A percentile compares a stretch with the other conserved stretches of the same genome.
Evolutionary conservation across 2,113 vertebrate genomes (phyloP).

Genomic region (Gracilinanus agilis): DNA sequence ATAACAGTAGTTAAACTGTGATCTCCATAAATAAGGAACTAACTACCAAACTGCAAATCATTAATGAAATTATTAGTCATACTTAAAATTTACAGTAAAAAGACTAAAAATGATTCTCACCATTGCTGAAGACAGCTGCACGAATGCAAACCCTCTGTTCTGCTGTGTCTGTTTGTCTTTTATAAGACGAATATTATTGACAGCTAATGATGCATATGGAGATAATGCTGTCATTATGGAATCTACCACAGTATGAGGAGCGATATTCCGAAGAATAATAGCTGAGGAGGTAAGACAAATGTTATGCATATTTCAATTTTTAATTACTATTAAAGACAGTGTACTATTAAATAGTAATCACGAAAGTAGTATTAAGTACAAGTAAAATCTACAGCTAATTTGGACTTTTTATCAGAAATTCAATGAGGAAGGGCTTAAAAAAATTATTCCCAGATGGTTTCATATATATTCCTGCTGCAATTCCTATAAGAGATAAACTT

Average conservation of each 20-base stretch:
- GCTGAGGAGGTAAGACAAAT: constrained; percentile 83
- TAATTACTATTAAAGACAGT: background rate
- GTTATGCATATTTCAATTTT: background rate
- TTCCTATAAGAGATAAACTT: background rate
- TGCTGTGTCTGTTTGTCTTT: constrained; percentile 99
- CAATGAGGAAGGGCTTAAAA: constrained; percentile 22
- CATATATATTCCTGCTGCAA: background rate
- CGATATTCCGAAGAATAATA: constrained; percentile 98
- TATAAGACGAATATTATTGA: constrained; percentile 98
- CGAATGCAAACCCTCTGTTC: constrained; percentile 98
- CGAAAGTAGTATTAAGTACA: background rate
- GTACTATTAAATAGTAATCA: too few species aligned
- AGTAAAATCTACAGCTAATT: background rate
- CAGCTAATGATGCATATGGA: constrained; percentile 96
- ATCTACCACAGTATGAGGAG: constrained; percentile 95
- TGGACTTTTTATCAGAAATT: background rate
- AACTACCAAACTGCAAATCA: background rate
- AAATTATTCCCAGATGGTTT: background rate
- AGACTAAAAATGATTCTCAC: constrained; percentile 82
- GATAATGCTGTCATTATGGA: constrained; percentile 95
- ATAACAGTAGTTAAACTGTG: background rate
- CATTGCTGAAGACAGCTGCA: constrained; percentile 97
- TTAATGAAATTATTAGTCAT: background rate
- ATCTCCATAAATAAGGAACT: background rate
- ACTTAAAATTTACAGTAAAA: background rate